Base-by-base conservation (phyloP, 2,797 vertebrate species). In the Hipposideros larvatus region DNA sequence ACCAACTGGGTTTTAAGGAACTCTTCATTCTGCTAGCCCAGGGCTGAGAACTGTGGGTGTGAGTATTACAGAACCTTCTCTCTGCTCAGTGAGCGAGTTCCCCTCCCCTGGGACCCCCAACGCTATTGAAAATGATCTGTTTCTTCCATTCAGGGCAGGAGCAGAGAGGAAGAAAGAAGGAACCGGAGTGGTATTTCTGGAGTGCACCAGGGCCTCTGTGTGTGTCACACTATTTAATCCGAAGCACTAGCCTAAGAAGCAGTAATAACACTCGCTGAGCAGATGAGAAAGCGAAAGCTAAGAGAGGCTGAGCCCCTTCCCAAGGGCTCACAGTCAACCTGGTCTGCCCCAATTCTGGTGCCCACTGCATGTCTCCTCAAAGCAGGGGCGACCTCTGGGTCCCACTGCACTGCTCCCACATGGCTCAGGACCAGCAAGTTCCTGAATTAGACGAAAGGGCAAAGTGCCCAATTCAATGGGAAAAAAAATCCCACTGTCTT, bases 171-270 rank as follows among this genome's bases (percentile, higher is more conserved):
- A 18, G 53, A 34, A 61, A 22, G 63, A 68, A 71, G 87, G 63
- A 78, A 15, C 21, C 6, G 11, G 24, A 26, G 48, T 68, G n/a
- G n/a, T n/a, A 6, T 59, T 34, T 21, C 6, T 5, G 18, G n/a
- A n/a, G 51, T 6, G 9, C 14, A 51, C 48, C 26, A 28, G 77
- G 18, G 46, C 61, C 24, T 18, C 26, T 6, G 71, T 31, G 0
- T 1, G 4, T 8, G 11, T n/a, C 21, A 0, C 1, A 1, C 59
- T 18, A 53, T 9, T 46, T 28, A 53, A 83, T 10, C 71, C 11
- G 15, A 34, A 53, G 11, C 14, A 2, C 61, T 2, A 26, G n/a
- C 46, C 46, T 13, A 4, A 1, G 61, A 46, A 41, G 51, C 19
- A 59, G 26, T 3, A 18, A 43, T 2, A 19, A 41, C 26, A 2